Evolutionary conservation across 2,888 invertebrate species (phyloP).

Genomic region (Polyploca ridens): DNA sequence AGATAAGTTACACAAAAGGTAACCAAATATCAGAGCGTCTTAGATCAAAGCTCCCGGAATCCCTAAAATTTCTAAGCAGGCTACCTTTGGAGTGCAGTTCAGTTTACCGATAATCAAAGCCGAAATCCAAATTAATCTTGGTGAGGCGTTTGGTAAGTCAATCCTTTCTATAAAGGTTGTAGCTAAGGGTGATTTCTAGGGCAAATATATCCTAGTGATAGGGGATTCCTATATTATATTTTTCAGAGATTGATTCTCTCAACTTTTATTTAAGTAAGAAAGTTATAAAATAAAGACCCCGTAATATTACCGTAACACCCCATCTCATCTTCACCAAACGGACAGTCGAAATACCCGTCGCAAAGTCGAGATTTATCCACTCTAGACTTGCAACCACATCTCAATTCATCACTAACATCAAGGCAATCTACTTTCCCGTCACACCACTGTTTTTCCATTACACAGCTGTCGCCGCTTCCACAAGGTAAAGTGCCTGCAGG

Average conservation of each 20-base stretch:
- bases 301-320: constrained; percentile 88
- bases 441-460: constrained; percentile 86
- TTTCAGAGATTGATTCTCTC: background rate
- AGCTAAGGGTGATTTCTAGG: background rate
- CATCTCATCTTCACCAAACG: constrained; percentile 91
- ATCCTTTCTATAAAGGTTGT: background rate
- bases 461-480: constrained; percentile 73
- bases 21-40: background rate
- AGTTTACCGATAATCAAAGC: background rate
- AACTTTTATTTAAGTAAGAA: background rate
- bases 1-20: background rate
- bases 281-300: constrained; percentile 7
- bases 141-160: background rate
- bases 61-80: background rate
- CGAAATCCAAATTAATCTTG: background rate
- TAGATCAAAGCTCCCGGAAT: background rate
- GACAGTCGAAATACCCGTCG: constrained; percentile 93
- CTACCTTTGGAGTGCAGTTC: background rate
- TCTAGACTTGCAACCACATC: constrained; percentile 89
- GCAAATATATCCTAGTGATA: background rate
- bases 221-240: no score
- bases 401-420: constrained; percentile 91
- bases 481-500: constrained; percentile 59
- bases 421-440: constrained; percentile 89
- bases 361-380: constrained; percentile 87